Evolutionary conservation across 2,113 vertebrate species (phyloP).

Genomic region (Clupea harengus): DNA sequence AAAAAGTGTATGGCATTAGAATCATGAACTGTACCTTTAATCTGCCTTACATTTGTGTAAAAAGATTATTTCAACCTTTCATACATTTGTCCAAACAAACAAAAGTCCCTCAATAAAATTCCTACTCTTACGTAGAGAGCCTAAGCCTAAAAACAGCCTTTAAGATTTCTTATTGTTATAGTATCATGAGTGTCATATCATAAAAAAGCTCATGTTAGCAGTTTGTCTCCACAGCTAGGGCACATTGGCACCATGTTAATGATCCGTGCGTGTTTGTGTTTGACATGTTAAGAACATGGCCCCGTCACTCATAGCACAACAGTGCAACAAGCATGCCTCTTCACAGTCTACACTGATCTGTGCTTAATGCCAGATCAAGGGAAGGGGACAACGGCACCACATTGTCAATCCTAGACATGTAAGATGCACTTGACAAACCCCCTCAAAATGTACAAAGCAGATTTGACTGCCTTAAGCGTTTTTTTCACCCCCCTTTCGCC

Average conservation of each 20-base stretch:
- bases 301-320: neutral
- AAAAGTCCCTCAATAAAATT: neutral
- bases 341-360: constrained; percentile 40
- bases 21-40: too few relatives aligned
- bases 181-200: neutral
- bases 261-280: neutral
- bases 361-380: constrained; percentile 36
- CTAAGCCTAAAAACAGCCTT: neutral
- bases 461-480: constrained; percentile 23
- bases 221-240: neutral
- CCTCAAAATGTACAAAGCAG: constrained; percentile 39
- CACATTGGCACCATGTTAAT: neutral
- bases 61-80: neutral
- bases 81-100: neutral
- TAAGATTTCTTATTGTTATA: neutral
- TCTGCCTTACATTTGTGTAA: too few relatives aligned
- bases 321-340: neutral
- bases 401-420: constrained; percentile 39
- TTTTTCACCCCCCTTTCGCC: constrained; percentile 9
- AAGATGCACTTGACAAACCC: constrained; percentile 33
- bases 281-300: neutral
- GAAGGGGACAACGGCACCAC: neutral
- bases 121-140: neutral
- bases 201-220: neutral
- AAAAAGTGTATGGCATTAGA: neutral